Evolutionary conservation across 2,888 invertebrate genomes (phyloP).

Genomic region (Hirtodrosophila duncani): DNA sequence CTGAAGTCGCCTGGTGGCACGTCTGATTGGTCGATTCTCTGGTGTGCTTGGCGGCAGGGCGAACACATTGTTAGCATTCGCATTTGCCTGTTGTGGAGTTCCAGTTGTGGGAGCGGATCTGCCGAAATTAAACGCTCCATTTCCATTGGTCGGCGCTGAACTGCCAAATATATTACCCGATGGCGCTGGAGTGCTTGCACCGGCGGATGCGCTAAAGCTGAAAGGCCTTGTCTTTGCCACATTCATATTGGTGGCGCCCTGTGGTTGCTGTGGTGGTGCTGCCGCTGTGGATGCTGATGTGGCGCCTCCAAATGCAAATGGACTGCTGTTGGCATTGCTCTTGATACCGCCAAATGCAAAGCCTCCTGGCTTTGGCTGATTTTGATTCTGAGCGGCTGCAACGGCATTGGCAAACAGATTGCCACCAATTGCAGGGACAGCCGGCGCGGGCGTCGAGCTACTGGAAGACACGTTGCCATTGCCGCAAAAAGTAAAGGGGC

Average conservation of each 20-base stretch:
- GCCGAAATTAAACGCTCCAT: slow-evolving; percentile 51
- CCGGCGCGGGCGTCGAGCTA: background rate
- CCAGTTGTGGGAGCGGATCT: slow-evolving; percentile 16
- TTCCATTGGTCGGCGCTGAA: slow-evolving; percentile 14
- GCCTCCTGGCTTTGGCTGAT: slow-evolving; percentile 29
- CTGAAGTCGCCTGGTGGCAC: slow-evolving; percentile 71
- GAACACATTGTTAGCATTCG: slow-evolving; percentile 55
- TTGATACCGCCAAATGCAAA: slow-evolving; percentile 51
- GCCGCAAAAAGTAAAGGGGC: slow-evolving; percentile 51
- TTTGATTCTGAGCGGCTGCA: slow-evolving; percentile 28
- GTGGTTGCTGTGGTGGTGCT: slow-evolving; percentile 3
- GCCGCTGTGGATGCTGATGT: slow-evolving; percentile 17
- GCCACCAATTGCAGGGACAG: slow-evolving; percentile 18
- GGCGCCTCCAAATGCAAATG: slow-evolving; percentile 54
- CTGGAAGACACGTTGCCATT: slow-evolving; percentile 8
- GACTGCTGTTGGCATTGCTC: slow-evolving; percentile 13
- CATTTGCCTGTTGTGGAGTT: slow-evolving; percentile 34
- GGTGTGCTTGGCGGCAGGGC: slow-evolving; percentile 40
- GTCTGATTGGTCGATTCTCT: slow-evolving; percentile 59
- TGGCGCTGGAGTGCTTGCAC: slow-evolving; percentile 4
- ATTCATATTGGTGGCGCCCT: slow-evolving; percentile 5
- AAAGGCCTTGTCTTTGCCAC: slow-evolving; percentile 46
- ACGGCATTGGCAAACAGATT: slow-evolving; percentile 57
- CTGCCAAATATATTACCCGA: slow-evolving; percentile 43
- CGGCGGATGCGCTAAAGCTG: slow-evolving; percentile 48